phyloP scores from a whole-genome alignment of 2,888 invertebrate species.

The Carabus problematicus region DNA sequence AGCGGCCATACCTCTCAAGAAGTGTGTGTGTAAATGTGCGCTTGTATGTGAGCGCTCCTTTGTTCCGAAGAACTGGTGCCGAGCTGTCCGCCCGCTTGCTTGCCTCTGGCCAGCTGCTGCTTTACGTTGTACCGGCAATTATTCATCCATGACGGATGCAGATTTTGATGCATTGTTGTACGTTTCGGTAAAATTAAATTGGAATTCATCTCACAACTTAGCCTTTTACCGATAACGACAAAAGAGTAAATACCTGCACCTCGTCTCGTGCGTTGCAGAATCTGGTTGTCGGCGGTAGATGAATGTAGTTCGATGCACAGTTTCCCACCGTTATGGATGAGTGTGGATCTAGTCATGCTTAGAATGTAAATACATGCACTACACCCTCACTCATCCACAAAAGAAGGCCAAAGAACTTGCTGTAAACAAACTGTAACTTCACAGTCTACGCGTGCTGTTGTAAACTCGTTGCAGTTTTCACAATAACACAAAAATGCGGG shows the following conservation, averaged over 20 bases:
- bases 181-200: slow-evolving; percentile 33
- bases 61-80: slow-evolving; percentile 14
- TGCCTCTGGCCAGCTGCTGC: no score
- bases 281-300: no score
- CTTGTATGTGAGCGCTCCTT: slow-evolving; percentile 9
- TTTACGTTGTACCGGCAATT: no score
- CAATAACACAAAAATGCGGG: slow-evolving; percentile 15
- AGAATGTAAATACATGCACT: slow-evolving; percentile 67
- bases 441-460: slow-evolving; percentile 19
- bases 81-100: no score
- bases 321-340: slow-evolving; percentile 69
- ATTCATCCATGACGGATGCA: no score
- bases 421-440: slow-evolving; percentile 6
- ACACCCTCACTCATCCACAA: slow-evolving; percentile 78
- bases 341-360: slow-evolving; percentile 82
- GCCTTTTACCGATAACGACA: slow-evolving; percentile 32
- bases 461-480: background rate
- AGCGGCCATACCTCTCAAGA: slow-evolving; percentile 29
- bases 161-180: slow-evolving; percentile 22
- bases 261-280: background rate
- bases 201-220: slow-evolving; percentile 17
- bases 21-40: no score
- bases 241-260: slow-evolving; percentile 5
- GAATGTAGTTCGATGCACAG: background rate
- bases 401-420: slow-evolving; percentile 51